Evolutionary conservation across 1,140 invertebrate genomes (phyloP).

Genomic region (Drosophila nigromelanica): DNA sequence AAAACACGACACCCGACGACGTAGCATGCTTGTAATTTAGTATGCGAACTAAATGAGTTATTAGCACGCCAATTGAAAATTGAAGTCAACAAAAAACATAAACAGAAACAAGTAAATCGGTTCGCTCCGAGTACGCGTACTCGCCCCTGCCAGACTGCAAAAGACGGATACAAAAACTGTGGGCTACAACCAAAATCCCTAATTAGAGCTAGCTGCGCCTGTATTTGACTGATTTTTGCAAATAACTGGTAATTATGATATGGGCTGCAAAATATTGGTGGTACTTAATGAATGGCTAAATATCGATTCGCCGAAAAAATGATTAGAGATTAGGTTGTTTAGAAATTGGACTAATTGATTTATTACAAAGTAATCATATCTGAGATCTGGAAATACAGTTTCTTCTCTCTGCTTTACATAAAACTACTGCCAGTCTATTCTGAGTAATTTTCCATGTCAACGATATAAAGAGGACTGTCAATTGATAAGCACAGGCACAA

Average conservation of each 20-base stretch:
- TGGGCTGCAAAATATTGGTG: background rate
- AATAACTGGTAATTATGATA: background rate
- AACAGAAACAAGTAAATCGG: constrained; percentile 5
- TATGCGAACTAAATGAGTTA: constrained; percentile 81
- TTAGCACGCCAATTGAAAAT: constrained; percentile 79
- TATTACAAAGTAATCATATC: background rate
- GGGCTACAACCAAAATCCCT: constrained; percentile 1
- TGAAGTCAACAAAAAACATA: constrained; percentile 50
- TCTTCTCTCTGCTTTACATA: background rate
- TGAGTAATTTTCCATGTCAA: background rate
- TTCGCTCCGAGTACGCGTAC: background rate
- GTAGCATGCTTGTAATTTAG: constrained; percentile 71
- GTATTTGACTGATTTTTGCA: too few species aligned
- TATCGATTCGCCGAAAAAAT: background rate
- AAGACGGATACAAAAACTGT: constrained; percentile 2
- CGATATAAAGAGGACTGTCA: background rate
- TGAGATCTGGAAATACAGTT: background rate
- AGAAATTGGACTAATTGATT: background rate
- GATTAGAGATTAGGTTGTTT: background rate
- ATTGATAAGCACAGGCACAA: background rate
- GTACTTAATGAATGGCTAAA: background rate
- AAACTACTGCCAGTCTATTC: background rate
- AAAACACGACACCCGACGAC: constrained; percentile 1
- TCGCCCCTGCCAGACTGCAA: background rate
- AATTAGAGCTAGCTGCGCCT: constrained; percentile 5